Base-by-base conservation (phyloP, 2,888 invertebrate genomes). In the Apodemia duryi region DNA sequence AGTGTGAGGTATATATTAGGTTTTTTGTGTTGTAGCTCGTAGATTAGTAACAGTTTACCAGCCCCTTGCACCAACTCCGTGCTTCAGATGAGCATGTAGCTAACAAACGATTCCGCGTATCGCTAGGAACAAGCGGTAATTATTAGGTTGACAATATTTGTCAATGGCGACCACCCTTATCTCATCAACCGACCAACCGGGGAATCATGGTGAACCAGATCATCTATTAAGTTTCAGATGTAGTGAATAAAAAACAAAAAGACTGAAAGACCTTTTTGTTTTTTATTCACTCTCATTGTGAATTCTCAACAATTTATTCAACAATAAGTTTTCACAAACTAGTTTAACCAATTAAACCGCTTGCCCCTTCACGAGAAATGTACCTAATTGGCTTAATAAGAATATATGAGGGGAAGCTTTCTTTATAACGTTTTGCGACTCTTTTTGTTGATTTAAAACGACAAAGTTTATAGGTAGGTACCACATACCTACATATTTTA, bases 301-400 rank as follows among this genome's bases (percentile, higher is more conserved):
- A 57, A 43, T 28, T 29, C 54, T 29, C 57, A 11, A 57, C n/a
- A 54, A 60, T 54, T 46, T 46, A 46, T 46, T 57, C 43, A 41
- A 46, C 61, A 21, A 60, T 61, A 46, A 43, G 46, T 49, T 64
- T 64, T 61, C 35, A 64, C 84, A 84, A 83, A 85, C 83, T 84
- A 84, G 81, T 88, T 89, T 84, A 84, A 81, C 82, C 88, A 91
- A 91, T 91, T 90, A 91, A 83, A 81, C 75, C 74, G 46, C 74
- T 81, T 74, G 80, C 85, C 87, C 87, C 85, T 71, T 73, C 84
- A 46, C 81, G 84, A 82, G 83, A 11, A 46, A 46, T 77, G 77
- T 46, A 46, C 46, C 11, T 80, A 83, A 91, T 91, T 91, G 91
- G 81, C 81, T 87, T 83, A 83, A 86, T 77, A 73, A 83, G 74